A percentile compares a stretch with the other conserved stretches of the same genome.
Conservation (phyloP, 2,797 vertebrate species). For the Allobates femoralis region DNA sequence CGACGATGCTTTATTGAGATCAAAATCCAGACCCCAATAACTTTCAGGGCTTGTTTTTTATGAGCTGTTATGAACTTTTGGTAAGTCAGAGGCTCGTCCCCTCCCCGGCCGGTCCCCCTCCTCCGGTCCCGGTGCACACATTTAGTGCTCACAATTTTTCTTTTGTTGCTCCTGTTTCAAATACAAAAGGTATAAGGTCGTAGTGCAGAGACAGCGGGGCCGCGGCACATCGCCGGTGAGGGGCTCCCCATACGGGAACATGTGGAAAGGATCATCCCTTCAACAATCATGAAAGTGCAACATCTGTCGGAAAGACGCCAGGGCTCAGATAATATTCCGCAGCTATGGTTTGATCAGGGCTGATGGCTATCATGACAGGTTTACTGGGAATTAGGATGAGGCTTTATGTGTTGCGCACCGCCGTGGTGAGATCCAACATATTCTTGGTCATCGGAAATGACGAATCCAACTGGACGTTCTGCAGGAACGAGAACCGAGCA, state of each 20-base stretch:
- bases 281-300: conserved; percentile 22
- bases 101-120: background rate
- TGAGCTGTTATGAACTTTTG: conserved; percentile 60
- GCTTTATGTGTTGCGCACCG: background rate
- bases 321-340: conserved; percentile 22
- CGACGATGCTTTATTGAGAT: conserved; percentile 58
- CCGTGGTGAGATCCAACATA: background rate
- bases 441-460: background rate
- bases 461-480: background rate
- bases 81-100: conserved; percentile 38
- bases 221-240: background rate
- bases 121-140: background rate
- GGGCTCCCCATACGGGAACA: background rate
- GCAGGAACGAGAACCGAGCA: background rate
- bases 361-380: conserved; percentile 43
- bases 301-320: conserved; percentile 39
- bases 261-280: conserved; percentile 41
- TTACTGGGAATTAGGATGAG: conserved; percentile 27
- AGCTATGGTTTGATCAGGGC: conserved; percentile 22
- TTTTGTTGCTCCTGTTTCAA: conserved; percentile 54
- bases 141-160: background rate
- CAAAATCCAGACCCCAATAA: conserved; percentile 63
- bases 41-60: conserved; percentile 59
- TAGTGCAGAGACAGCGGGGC: conserved; percentile 1
- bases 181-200: conserved; percentile 19